Evolutionary conservation across 2,888 invertebrate species (phyloP).

Genomic region (Hypolimnas misippus): DNA sequence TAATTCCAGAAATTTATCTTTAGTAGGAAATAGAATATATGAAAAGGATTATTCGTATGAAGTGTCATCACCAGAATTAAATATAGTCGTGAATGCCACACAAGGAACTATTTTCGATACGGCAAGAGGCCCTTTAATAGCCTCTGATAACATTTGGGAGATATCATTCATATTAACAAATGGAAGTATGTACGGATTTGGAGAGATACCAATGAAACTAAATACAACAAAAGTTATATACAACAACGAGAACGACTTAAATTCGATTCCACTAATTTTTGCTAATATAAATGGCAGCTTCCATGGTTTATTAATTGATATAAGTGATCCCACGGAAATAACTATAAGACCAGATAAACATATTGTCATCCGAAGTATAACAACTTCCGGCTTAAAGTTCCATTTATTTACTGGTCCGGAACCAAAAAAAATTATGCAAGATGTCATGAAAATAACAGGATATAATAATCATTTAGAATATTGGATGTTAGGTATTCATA

Average conservation of each 20-base stretch:
- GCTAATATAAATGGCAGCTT: constrained; percentile 78
- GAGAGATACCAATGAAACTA: constrained; percentile 70
- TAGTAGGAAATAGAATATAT: constrained; percentile 54
- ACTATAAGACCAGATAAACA: constrained; percentile 78
- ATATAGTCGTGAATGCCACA: constrained; percentile 55
- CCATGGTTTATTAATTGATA: constrained; percentile 83
- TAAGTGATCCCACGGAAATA: constrained; percentile 82
- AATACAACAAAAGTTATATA: constrained; percentile 73
- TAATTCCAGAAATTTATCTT: constrained; percentile 49
- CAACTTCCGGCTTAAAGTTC: constrained; percentile 64
- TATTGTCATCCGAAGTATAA: constrained; percentile 82
- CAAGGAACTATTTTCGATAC: constrained; percentile 78
- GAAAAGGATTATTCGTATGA: constrained; percentile 59
- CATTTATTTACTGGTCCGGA: constrained; percentile 72
- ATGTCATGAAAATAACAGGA: constrained; percentile 60
- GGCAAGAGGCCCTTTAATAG: constrained; percentile 83
- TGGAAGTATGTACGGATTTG: constrained; percentile 82
- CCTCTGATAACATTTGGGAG: constrained; percentile 85
- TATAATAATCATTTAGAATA: constrained; percentile 59
- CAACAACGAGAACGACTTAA: constrained; percentile 70
- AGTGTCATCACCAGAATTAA: constrained; percentile 62
- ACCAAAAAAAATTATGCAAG: constrained; percentile 69
- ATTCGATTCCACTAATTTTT: constrained; percentile 78
- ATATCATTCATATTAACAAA: constrained; percentile 81
- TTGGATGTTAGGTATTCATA: constrained; percentile 77